Evolutionary conservation across 2,888 invertebrate species (phyloP), one percentile per base, ranked within the genome.

Genomic region (Coleophora flavipennella): DNA sequence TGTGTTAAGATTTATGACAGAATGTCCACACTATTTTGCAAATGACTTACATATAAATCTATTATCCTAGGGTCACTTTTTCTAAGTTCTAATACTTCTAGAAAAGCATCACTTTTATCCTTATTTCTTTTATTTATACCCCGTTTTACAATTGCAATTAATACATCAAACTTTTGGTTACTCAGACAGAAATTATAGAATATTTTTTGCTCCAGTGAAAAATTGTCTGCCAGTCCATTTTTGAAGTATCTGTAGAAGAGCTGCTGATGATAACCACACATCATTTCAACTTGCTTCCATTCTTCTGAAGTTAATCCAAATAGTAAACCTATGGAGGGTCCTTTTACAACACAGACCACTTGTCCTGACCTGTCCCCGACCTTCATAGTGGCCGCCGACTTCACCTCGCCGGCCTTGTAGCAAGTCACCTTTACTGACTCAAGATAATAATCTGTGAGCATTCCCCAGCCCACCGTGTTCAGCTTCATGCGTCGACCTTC

Each of bases 211-310:
- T 81, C 76, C 46, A 51, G 59, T 27, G 50, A 55, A 47, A 71
- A 78, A 37, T 49, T 65, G 42, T 56, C 63, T 38, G 63, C 67
- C 2, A 85, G 41, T 3, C 85, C 85, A 48, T 72, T 57, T 56
- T 75, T 80, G 48, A 84, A 85, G 48, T 74, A 67, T 56, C 85
- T 72, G 44, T 80, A 85, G 54, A 77, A 85, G 8, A 85, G 45
- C 50, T 85, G 80, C n/a, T 72, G 63, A 25, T 53, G 59, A 41
- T 48, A 44, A 33, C 45, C 50, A 48, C 76, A 75, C 40, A 83
- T 49, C 28, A 60, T 57, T 58, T 85, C 80, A 26, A 81, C 59
- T 36, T 73, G 64, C 13, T 48, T 49, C 85, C 85, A 85, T 53
- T 83, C 69, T 39, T 64, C 46, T 14, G 43, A 32, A 13, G 69